phyloP scores from a whole-genome alignment of 2,888 invertebrate species.

The Lottia gigantea region DNA sequence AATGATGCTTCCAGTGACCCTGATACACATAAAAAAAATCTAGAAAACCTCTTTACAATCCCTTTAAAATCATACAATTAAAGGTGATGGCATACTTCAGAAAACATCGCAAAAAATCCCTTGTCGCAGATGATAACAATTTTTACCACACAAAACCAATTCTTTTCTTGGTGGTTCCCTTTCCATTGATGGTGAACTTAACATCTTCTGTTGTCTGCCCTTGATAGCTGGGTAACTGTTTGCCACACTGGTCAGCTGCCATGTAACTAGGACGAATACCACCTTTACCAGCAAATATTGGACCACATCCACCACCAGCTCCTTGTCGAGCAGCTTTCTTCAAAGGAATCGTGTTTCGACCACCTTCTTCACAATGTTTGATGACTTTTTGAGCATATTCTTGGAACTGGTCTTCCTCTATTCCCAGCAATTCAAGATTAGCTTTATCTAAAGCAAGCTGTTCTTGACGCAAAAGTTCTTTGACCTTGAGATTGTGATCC shows the following conservation, averaged over 20 bases:
- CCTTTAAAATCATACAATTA: too few species aligned
- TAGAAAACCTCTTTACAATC: too few species aligned
- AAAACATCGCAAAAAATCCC: too few species aligned
- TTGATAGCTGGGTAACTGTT: slow-evolving; percentile 65
- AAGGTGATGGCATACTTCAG: too few species aligned
- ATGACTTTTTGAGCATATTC: slow-evolving; percentile 66
- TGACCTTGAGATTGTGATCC: slow-evolving; percentile 37
- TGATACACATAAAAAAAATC: too few species aligned
- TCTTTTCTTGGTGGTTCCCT: slow-evolving; percentile 58
- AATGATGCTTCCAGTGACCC: too few species aligned
- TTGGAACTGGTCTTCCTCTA: slow-evolving; percentile 68
- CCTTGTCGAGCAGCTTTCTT: slow-evolving; percentile 61
- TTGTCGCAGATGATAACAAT: too few species aligned
- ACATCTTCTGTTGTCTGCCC: slow-evolving; percentile 58
- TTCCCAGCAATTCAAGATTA: slow-evolving; percentile 58
- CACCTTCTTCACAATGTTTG: slow-evolving; percentile 64
- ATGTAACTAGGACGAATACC: slow-evolving; percentile 67
- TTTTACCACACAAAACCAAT: slow-evolving; percentile 66
- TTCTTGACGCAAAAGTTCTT: slow-evolving; percentile 37
- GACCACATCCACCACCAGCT: slow-evolving; percentile 64
- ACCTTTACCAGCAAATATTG: slow-evolving; percentile 62
- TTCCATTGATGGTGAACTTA: slow-evolving; percentile 57
- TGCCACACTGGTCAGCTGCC: slow-evolving; percentile 60
- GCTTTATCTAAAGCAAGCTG: slow-evolving; percentile 56
- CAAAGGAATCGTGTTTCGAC: slow-evolving; percentile 65